Conservation (phyloP, 2,113 vertebrate species). For the Columbina picui region DNA sequence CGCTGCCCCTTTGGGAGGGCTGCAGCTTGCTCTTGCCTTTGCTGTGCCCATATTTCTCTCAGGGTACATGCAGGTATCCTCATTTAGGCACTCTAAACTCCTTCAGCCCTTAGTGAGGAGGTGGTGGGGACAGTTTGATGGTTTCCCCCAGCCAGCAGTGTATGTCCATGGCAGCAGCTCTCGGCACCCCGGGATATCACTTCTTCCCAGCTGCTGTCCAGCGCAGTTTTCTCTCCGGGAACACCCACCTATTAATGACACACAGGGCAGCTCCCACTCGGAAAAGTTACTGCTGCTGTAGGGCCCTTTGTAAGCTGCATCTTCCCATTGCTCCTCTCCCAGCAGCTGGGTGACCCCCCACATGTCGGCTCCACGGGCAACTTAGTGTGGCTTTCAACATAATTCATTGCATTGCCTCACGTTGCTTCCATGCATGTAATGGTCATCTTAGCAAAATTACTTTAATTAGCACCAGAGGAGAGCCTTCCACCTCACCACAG, state of each 20-base stretch:
- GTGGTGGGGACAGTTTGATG: too few species aligned
- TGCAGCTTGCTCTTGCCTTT: background rate
- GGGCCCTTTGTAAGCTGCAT: background rate
- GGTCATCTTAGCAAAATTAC: background rate
- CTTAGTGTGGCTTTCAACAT: background rate
- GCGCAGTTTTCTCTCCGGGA: background rate
- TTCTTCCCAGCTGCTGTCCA: background rate
- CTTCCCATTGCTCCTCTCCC: background rate
- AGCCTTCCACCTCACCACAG: background rate
- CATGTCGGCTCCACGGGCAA: fast-evolving
- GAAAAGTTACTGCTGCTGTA: too few species aligned
- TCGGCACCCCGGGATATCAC: background rate
- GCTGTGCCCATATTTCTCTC: too few species aligned
- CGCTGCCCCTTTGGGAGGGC: fast-evolving
- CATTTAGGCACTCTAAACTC: too few species aligned
- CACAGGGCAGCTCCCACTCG: fast-evolving
- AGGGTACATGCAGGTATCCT: fast-evolving
- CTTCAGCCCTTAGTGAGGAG: background rate
- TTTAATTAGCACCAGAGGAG: background rate
- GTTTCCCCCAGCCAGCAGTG: fast-evolving
- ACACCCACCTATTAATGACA: too few species aligned
- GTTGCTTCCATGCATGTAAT: background rate
- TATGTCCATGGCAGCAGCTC: fast-evolving
- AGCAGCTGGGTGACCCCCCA: background rate
- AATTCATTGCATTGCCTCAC: too few species aligned